Evolutionary conservation across 2,888 invertebrate genomes (phyloP).

Genomic region (Drosophila putrida): DNA sequence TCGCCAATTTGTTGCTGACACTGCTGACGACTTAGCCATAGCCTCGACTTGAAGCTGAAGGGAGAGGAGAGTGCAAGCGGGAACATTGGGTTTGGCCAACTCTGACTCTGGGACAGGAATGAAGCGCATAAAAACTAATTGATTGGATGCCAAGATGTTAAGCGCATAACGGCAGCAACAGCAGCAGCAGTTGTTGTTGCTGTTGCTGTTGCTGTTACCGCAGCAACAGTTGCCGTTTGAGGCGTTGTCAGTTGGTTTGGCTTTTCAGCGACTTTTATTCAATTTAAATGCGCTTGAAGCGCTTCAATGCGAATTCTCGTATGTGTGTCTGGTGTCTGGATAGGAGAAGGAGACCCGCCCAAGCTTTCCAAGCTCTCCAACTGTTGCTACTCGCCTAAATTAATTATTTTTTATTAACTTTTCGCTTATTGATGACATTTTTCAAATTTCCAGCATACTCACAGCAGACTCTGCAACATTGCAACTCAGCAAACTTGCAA

Average conservation of each 20-base stretch:
- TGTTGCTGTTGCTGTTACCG: slow-evolving; percentile 21
- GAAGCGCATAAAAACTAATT: slow-evolving; percentile 81
- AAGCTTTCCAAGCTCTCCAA: slow-evolving; percentile 19
- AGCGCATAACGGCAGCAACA: slow-evolving; percentile 73
- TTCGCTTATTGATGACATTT: slow-evolving; percentile 80
- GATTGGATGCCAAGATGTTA: slow-evolving; percentile 80
- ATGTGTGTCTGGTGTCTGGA: slow-evolving; percentile 8
- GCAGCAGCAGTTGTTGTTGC: slow-evolving; percentile 18
- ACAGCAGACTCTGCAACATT: slow-evolving; percentile 23
- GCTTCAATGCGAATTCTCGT: slow-evolving; percentile 30
- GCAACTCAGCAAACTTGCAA: slow-evolving; percentile 8
- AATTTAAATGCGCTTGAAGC: slow-evolving; percentile 79
- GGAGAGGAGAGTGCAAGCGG: slow-evolving; percentile 21
- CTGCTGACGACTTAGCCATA: slow-evolving; percentile 66
- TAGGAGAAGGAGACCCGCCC: slow-evolving; percentile 46
- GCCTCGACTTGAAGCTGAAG: slow-evolving; percentile 15
- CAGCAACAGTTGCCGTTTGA: slow-evolving; percentile 60
- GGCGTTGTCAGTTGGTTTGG: slow-evolving; percentile 63
- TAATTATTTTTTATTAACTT: slow-evolving; percentile 82
- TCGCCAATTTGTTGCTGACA: slow-evolving; percentile 80
- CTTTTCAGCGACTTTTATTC: slow-evolving; percentile 73
- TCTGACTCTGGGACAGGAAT: slow-evolving; percentile 44
- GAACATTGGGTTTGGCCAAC: slow-evolving; percentile 67
- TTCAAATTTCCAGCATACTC: slow-evolving; percentile 72
- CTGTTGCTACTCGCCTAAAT: slow-evolving; percentile 65